Evolutionary conservation across 2,888 invertebrate genomes (phyloP).

Genomic region (Lepidocyrtoides sp.): DNA sequence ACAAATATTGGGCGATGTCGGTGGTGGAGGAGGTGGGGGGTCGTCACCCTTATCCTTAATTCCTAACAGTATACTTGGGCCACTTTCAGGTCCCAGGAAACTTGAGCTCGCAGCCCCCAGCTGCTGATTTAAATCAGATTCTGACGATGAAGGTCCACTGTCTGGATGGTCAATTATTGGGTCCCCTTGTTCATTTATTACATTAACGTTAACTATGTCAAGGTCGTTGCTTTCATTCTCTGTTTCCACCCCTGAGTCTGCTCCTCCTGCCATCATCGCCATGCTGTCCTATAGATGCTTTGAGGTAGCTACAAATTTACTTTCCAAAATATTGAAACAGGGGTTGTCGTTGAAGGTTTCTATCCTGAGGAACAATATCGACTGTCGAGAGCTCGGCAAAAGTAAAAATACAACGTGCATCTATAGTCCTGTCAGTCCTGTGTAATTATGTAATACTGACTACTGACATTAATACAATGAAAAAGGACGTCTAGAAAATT

Average conservation of each 20-base stretch:
- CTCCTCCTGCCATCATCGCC: constrained; percentile 81
- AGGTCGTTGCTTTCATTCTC: constrained; percentile 91
- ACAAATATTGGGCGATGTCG: constrained; percentile 83
- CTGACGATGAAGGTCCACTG: constrained; percentile 77
- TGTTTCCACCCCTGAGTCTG: constrained; percentile 91
- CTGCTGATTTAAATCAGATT: constrained; percentile 76
- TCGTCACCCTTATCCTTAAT: constrained; percentile 76
- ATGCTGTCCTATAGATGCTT: not conserved
- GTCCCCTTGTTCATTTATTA: constrained; percentile 77
- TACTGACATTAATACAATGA: no score
- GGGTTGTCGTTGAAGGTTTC: no score
- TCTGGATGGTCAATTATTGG: constrained; percentile 73
- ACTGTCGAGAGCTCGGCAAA: no score
- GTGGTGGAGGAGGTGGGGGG: constrained; percentile 84
- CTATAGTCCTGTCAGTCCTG: no score
- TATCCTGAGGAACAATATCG: no score
- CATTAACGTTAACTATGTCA: constrained; percentile 79
- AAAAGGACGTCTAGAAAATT: no score
- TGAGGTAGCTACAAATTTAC: not conserved
- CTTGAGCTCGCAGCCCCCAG: constrained; percentile 69
- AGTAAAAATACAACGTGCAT: no score
- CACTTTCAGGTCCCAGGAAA: constrained; percentile 69
- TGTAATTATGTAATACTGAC: no score
- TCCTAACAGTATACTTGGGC: constrained; percentile 72
- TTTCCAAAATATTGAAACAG: no score